A percentile compares a stretch with the other conserved stretches of the same genome.
Conservation (phyloP, 2,797 vertebrate species). For the Tinamus major region DNA sequence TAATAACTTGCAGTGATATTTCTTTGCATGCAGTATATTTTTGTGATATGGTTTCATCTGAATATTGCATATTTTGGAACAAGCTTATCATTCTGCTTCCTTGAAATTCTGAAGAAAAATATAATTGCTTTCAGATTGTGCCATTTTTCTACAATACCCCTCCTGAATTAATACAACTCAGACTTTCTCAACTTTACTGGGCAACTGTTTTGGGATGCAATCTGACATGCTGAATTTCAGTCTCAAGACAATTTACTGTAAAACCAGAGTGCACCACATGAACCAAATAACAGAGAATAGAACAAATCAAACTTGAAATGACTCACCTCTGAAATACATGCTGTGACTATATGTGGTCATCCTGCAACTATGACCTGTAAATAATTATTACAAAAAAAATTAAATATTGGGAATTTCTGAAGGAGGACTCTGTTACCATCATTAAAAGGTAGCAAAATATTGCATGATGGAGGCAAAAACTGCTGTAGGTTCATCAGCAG, state of each 20-base stretch:
- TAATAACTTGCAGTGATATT: background rate
- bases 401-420: background rate
- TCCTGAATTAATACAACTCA: fast-evolving
- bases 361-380: background rate
- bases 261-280: background rate
- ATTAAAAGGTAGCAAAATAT: background rate
- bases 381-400: constrained; percentile 4
- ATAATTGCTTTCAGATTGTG: background rate
- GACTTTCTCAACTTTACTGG: background rate
- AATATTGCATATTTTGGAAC: background rate
- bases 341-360: background rate
- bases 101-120: background rate
- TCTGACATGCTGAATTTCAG: background rate
- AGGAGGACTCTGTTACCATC: background rate
- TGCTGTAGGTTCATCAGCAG: background rate
- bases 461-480: background rate
- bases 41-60: background rate
- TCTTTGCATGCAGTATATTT: background rate
- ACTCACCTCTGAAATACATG: background rate
- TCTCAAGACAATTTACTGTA: background rate
- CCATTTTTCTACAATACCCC: fast-evolving
- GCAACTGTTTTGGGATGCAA: constrained; percentile 12
- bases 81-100: background rate
- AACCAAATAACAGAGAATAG: background rate
- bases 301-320: background rate